Evolutionary conservation across 1,140 invertebrate species (phyloP), one percentile per base, ranked within the genome.

Genomic region (Hesperophylax magnus): DNA sequence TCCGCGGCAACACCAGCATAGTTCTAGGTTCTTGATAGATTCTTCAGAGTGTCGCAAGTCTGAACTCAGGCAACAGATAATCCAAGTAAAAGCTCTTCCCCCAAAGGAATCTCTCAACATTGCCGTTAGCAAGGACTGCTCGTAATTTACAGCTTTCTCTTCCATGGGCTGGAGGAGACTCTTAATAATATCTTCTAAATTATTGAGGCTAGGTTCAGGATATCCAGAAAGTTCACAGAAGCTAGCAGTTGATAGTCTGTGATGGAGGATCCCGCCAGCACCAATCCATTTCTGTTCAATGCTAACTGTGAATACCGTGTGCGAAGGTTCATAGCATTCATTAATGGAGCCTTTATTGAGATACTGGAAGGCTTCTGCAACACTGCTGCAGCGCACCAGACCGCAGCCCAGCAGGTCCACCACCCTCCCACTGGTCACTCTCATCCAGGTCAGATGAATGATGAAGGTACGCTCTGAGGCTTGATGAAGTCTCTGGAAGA

Each of bases 31-130:
- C 82, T 93, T 92, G 17, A 93, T 84, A 17, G 93, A 93, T 84
- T 93, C 93, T 60, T 90, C 88, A 65, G 92, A 89, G 86, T 93
- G 91, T 80, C 91, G 87, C 77, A 93, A 88, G 83, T 92, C 88
- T 27, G 93, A 92, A 54, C 92, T 93, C 8, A 93, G 89, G 83
- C 93, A 94, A 53, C 93, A 90, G 79, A 94, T 91, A 0, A 94
- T 88, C 86, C 93, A 88, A 14, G 93, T 94, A 83, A 93, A 93
- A 20, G 93, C 93, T 80, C 93, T 89, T 0, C 93, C 93, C 20
- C 93, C 93, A 88, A 94, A 94, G 2, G 93, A 94, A 85, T 94
- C 93, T 85, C 92, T 91, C 4, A 94, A 85, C 86, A 94, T 89
- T 15, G 92, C 93, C 17, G 93, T 94, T 22, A 94, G 86, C 15